Base-by-base conservation (phyloP, 2,888 invertebrate genomes). In the Carpatolechia fugitivella region DNA sequence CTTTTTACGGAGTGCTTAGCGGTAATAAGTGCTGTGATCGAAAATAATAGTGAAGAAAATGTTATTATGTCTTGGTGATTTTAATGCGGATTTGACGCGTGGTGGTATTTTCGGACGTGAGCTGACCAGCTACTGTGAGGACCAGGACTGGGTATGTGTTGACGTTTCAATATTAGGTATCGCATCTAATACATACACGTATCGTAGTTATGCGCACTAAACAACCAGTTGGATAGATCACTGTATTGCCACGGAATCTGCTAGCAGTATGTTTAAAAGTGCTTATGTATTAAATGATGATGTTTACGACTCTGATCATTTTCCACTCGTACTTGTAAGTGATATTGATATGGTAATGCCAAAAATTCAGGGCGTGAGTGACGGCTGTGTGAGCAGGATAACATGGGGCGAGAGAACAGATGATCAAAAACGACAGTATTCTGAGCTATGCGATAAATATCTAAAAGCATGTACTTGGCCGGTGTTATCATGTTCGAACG, bases 181-280 rank as follows among this genome's bases (percentile, higher is more conserved):
- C 13, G 3, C 6, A 1, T 36, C 29, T 4, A 13, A 13, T n/a
- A 24, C 53, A 3, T 53, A 24, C 14, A 46, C 53, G 3, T 53
- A 13, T 10, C 1, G 20, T 6, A 53, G 53, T 36, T 36, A 36
- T 11, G 33, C 36, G 8, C 49, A 54, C 14, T 33, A 46, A 1
- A 38, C 40, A 2, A 33, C 35, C 3, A 48, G 54, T 6, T 54
- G 54, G 54, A 6, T 54, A 1, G 54, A 54, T 10, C 55, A 49
- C 13, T 66, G 66, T 30, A 13, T 48, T 1, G 16, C 10, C 0
- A 36, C 50, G 1, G 3, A 11, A 10, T 30, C 48, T 7, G 48
- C 33, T 1, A 5, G 10, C 1, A 1, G 4, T 11, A 3, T 18
- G 8, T 10, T 48, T 24, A 18, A 1, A 1, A 13, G 16, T 6